These are phyloP conservation scores for Molorchus minor DNA, from an alignment of 2,888 invertebrate genomes.

Conservation along the genomic window DNA sequence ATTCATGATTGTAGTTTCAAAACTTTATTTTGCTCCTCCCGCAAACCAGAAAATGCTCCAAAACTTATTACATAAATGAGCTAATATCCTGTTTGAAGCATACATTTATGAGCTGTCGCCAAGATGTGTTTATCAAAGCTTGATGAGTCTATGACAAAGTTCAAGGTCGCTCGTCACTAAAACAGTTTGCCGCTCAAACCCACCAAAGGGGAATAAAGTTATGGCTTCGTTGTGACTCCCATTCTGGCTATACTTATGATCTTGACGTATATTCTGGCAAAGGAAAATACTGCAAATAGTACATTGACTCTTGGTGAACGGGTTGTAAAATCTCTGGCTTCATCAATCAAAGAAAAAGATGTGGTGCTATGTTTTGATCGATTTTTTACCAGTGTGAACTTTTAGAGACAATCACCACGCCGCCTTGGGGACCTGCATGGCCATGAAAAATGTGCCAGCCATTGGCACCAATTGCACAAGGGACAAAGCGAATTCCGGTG, in stretches of 20 bases:
- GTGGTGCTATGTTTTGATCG: neutral
- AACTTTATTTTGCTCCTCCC: constrained; percentile 16
- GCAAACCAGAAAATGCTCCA: neutral
- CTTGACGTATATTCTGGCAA: constrained; percentile 4
- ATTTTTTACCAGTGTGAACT: neutral
- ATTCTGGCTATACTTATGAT: constrained; percentile 4
- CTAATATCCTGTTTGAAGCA: constrained; percentile 2
- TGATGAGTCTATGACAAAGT: constrained; percentile 3
- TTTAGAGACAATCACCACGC: neutral
- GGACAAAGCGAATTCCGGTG: neutral
- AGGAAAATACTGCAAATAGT: neutral
- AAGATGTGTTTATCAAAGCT: constrained; percentile 9
- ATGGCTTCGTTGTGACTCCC: neutral
- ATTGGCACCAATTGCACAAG: neutral
- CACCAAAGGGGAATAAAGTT: neutral
- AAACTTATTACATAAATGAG: constrained; percentile 9
- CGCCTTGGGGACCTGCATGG: neutral
- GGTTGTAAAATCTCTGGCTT: neutral
- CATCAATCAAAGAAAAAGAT: neutral
- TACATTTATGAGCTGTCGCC: constrained; percentile 3
- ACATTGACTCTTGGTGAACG: neutral
- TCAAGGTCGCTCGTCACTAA: neutral
- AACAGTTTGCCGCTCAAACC: constrained; percentile 3
- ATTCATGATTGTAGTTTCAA: neutral
- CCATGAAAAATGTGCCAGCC: neutral